phyloP scores from a whole-genome alignment of 2,797 vertebrate species.

The Holocentrus rufus region DNA sequence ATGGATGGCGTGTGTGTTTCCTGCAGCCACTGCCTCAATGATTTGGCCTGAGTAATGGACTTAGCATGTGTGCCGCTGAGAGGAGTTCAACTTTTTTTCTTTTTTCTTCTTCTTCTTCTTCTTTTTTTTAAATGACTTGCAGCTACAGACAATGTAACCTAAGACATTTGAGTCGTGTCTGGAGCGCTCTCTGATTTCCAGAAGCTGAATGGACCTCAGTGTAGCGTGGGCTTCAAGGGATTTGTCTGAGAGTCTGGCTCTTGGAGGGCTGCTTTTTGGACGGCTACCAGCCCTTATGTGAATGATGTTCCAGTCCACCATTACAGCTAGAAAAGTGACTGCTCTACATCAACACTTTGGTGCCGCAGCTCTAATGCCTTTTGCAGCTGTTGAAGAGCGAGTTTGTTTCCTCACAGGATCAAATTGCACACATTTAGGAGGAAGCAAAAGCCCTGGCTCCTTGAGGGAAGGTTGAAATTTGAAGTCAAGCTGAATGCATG shows the following conservation, averaged over 20 bases:
- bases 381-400: constrained; percentile 69
- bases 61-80: constrained; percentile 65
- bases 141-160: constrained; percentile 71
- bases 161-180: constrained; percentile 61
- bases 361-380: constrained; percentile 69
- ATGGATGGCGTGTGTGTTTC: constrained; percentile 47
- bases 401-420: constrained; percentile 61
- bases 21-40: constrained; percentile 35
- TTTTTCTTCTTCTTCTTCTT: not conserved
- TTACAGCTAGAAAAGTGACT: constrained; percentile 64
- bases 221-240: constrained; percentile 64
- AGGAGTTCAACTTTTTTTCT: constrained; percentile 23
- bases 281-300: constrained; percentile 62
- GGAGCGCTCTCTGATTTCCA: constrained; percentile 58
- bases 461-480: constrained; percentile 45
- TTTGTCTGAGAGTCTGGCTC: constrained; percentile 56
- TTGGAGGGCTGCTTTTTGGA: constrained; percentile 57
- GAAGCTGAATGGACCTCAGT: constrained; percentile 62
- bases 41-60: constrained; percentile 66
- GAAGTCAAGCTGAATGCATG: constrained; percentile 28
- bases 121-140: constrained; percentile 60
- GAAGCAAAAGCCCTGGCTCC: constrained; percentile 39
- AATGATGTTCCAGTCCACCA: constrained; percentile 66
- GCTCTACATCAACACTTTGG: constrained; percentile 58
- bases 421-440: constrained; percentile 58